Conservation (phyloP, 2,888 invertebrate species). For the Eueremaeus valkanovi region DNA sequence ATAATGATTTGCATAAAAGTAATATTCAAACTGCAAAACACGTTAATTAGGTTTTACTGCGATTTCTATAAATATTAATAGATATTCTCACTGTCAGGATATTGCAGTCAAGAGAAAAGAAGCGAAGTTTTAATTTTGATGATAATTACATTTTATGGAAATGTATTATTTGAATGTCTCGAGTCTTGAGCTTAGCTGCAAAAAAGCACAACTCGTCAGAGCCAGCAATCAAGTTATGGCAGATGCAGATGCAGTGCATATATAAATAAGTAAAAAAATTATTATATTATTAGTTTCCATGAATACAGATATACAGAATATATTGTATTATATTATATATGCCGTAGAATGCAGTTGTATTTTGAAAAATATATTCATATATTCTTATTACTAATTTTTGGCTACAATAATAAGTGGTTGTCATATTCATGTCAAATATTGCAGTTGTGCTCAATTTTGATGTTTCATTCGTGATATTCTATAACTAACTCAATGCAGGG, state of each 20-base stretch:
- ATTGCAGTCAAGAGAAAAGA: not conserved
- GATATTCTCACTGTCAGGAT: not conserved
- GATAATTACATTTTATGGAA: slow-evolving; percentile 32
- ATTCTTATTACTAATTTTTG: not conserved
- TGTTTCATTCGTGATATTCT: slow-evolving; percentile 27
- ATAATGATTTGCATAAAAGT: no score
- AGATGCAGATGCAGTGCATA: slow-evolving; percentile 30
- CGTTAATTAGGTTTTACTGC: not conserved
- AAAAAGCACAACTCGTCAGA: slow-evolving; percentile 4
- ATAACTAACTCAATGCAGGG: not conserved
- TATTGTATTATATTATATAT: no score
- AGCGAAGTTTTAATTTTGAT: slow-evolving; percentile 24
- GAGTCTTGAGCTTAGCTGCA: not conserved
- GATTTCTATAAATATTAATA: not conserved
- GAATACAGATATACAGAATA: not conserved
- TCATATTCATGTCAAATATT: slow-evolving; percentile 24
- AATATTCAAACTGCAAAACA: no score
- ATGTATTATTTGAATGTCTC: not conserved
- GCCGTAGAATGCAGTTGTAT: no score
- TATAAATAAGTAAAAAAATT: slow-evolving; percentile 24
- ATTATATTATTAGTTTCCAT: slow-evolving; percentile 28
- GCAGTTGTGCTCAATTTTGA: slow-evolving; percentile 27
- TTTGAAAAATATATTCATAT: slow-evolving; percentile 17
- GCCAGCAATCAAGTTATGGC: slow-evolving; percentile 25
- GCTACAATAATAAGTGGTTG: slow-evolving; percentile 34